A percentile compares a stretch with the other conserved stretches of the same genome.
Evolutionary conservation across 2,797 vertebrate species (phyloP).

Genomic region (Galagoides demidoff): DNA sequence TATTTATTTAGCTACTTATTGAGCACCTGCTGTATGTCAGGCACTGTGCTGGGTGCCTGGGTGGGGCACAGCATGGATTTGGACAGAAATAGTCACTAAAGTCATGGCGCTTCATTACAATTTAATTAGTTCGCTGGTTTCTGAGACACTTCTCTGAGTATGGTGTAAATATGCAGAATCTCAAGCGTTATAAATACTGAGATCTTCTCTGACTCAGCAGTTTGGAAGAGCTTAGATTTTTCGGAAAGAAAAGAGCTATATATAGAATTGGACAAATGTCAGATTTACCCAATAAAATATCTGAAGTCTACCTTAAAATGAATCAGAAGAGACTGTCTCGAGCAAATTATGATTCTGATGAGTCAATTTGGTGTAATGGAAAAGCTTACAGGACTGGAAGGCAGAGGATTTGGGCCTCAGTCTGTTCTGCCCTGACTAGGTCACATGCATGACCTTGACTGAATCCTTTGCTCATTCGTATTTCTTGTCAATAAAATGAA

Average conservation of each 20-base stretch:
- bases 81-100: neutral
- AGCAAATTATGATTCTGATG: conserved; percentile 51
- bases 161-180: conserved; percentile 36
- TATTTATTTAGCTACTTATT: neutral
- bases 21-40: neutral
- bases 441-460: conserved; percentile 21
- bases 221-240: conserved; percentile 71
- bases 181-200: conserved; percentile 56
- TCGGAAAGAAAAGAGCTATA: conserved; percentile 65
- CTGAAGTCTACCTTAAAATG: conserved; percentile 65
- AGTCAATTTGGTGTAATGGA: conserved; percentile 54
- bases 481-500: conserved; percentile 17
- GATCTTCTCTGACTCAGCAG: conserved; percentile 72
- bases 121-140: conserved; percentile 12
- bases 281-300: conserved; percentile 65
- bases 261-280: conserved; percentile 77
- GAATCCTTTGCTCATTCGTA: neutral
- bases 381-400: conserved; percentile 56
- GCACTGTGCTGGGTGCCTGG: neutral
- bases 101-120: neutral
- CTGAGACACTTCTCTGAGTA: conserved; percentile 46
- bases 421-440: neutral
- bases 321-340: conserved; percentile 66
- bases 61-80: neutral
- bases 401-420: neutral